Evolutionary conservation across 2,113 vertebrate species (phyloP).

Genomic region (Galemys pyrenaicus): DNA sequence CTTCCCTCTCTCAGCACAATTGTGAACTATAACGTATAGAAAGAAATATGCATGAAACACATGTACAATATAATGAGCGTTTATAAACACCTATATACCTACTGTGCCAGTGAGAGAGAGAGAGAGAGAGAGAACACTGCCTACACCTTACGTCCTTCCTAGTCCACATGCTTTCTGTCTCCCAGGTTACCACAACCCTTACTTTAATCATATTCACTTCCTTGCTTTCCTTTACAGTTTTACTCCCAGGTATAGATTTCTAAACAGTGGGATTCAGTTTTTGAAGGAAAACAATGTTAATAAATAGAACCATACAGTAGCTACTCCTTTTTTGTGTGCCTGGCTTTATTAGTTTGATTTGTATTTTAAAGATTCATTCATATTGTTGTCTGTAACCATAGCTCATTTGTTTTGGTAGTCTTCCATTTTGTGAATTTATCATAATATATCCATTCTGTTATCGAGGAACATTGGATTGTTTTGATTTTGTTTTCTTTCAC

Average conservation of each 20-base stretch:
- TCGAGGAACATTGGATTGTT: not conserved
- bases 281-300: not conserved
- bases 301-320: not conserved
- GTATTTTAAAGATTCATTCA: not conserved
- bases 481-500: not conserved
- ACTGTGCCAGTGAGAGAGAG: not conserved
- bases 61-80: not conserved
- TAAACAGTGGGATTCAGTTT: not conserved
- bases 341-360: not conserved
- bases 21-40: not conserved
- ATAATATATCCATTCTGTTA: not conserved
- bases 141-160: not conserved
- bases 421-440: slow-evolving; percentile 35
- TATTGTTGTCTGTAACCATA: not conserved
- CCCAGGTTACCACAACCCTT: not conserved
- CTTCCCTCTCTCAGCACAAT: not conserved
- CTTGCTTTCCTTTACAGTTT: slow-evolving; percentile 5
- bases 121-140: not conserved
- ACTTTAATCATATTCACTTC: not conserved
- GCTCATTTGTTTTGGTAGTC: not conserved
- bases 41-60: not conserved
- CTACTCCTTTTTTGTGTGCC: not conserved
- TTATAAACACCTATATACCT: not conserved
- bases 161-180: not conserved
- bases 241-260: not conserved